Conservation (phyloP, 2,888 invertebrate species). For the Pecten maximus region DNA sequence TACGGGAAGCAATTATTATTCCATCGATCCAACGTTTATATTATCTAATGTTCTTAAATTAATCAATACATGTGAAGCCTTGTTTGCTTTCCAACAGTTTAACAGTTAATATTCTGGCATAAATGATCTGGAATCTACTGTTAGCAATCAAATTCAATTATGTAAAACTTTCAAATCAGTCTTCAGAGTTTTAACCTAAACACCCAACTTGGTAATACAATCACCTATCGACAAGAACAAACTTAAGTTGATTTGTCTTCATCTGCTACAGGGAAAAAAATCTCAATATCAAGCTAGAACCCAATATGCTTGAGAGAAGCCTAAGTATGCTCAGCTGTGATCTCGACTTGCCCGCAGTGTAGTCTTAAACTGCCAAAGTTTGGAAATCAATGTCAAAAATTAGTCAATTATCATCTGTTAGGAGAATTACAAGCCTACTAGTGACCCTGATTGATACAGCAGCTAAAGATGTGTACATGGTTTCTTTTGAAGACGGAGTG, state of each 20-base stretch:
- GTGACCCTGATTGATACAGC: neutral
- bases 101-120: neutral
- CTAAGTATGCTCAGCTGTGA: neutral
- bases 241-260: conserved; percentile 3
- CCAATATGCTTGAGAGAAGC: neutral
- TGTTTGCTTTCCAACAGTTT: neutral
- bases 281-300: neutral
- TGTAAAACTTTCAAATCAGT: conserved; percentile 2
- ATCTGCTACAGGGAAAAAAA: neutral
- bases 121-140: neutral
- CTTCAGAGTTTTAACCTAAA: conserved; percentile 3
- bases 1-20: neutral
- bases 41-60: neutral
- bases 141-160: neutral
- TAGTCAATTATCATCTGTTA: conserved; percentile 20
- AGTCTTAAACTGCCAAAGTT: conserved; percentile 7
- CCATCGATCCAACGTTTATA: neutral
- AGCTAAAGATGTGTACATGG: neutral
- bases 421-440: neutral
- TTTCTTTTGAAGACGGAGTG: neutral
- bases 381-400: conserved; percentile 35
- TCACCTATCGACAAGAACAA: neutral
- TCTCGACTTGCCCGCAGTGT: neutral
- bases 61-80: neutral
- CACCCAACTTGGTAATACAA: neutral